A percentile compares a stretch with the other conserved stretches of the same genome.
phyloP scores from a whole-genome alignment of 2,888 invertebrate species.

The Apeira syringaria region DNA sequence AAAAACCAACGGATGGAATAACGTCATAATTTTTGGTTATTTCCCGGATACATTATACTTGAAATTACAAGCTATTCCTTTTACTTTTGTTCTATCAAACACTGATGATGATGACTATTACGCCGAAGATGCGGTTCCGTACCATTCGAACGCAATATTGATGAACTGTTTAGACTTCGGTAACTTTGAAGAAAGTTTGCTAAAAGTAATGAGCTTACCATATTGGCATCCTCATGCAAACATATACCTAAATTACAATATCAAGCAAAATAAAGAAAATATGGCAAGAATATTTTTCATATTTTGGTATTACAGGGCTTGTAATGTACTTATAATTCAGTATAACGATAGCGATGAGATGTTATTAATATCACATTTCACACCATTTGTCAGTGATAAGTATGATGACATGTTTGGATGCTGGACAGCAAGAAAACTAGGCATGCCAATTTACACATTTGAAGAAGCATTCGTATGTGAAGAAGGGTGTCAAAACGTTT shows the following conservation, averaged over 20 bases:
- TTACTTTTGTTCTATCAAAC: conserved; percentile 46
- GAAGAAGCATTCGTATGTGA: conserved; percentile 53
- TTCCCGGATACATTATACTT: conserved; percentile 53
- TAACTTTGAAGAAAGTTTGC: conserved; percentile 54
- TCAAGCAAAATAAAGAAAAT: conserved; percentile 28
- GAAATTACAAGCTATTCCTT: conserved; percentile 39
- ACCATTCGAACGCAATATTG: conserved; percentile 52
- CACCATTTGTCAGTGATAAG: conserved; percentile 51
- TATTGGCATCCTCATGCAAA: conserved; percentile 64
- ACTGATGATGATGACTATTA: conserved; percentile 43
- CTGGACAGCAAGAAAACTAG: conserved; percentile 52
- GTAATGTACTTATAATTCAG: conserved; percentile 54
- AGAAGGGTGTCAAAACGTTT: conserved; percentile 52
- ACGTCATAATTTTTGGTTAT: conserved; percentile 52
- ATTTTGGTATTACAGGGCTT: conserved; percentile 59
- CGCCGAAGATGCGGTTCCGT: conserved; percentile 49
- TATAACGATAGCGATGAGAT: conserved; percentile 40
- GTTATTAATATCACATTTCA: conserved; percentile 43
- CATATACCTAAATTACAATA: conserved; percentile 51
- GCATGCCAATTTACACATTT: conserved; percentile 47
- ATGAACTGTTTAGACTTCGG: conserved; percentile 46
- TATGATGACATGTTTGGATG: conserved; percentile 52
- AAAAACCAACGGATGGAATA: conserved; percentile 58
- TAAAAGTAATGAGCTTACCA: conserved; percentile 41
- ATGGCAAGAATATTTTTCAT: conserved; percentile 57